These are phyloP conservation scores for Lipophrys pholis DNA, from an alignment of 2,113 vertebrate species.

Conservation along the genomic window DNA sequence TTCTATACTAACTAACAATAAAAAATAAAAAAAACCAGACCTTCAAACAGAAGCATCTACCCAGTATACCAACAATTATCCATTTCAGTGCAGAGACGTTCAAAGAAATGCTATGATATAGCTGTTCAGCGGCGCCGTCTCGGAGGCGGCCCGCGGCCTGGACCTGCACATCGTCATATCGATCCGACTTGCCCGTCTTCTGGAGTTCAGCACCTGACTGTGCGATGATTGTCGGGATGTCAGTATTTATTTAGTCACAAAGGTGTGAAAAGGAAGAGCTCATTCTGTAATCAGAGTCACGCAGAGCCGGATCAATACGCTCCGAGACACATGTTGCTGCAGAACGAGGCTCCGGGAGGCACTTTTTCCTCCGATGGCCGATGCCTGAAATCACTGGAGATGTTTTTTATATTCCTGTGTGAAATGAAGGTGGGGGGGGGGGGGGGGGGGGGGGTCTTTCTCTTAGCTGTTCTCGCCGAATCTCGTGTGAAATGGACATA, in stretches of 20 bases:
- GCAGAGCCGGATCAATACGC: conserved; percentile 38
- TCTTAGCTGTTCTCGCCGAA: background rate
- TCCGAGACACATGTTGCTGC: conserved; percentile 11
- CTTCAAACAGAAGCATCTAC: too few species aligned
- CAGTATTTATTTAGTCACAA: conserved; percentile 41
- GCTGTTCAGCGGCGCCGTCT: too few species aligned
- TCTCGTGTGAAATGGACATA: conserved; percentile 55
- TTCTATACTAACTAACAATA: too few species aligned
- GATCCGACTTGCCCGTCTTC: conserved; percentile 23
- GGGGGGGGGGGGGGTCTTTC: background rate
- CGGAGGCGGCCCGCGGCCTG: too few species aligned
- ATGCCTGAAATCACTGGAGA: conserved; percentile 34
- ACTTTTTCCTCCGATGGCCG: background rate
- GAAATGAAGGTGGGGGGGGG: too few species aligned
- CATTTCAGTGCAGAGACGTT: too few species aligned
- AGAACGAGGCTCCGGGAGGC: conserved; percentile 3
- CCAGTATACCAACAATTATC: too few species aligned
- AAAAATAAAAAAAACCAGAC: too few species aligned
- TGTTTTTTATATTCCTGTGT: conserved; percentile 27
- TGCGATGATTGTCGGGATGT: conserved; percentile 26
- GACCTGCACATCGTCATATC: conserved; percentile 18
- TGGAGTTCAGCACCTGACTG: conserved; percentile 9
- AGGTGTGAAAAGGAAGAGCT: conserved; percentile 43
- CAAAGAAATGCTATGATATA: too few species aligned
- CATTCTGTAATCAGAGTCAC: conserved; percentile 54